These are phyloP conservation scores for Mastomys natalensis DNA, from an alignment of 2,113 vertebrate species.

Conservation along the genomic window DNA sequence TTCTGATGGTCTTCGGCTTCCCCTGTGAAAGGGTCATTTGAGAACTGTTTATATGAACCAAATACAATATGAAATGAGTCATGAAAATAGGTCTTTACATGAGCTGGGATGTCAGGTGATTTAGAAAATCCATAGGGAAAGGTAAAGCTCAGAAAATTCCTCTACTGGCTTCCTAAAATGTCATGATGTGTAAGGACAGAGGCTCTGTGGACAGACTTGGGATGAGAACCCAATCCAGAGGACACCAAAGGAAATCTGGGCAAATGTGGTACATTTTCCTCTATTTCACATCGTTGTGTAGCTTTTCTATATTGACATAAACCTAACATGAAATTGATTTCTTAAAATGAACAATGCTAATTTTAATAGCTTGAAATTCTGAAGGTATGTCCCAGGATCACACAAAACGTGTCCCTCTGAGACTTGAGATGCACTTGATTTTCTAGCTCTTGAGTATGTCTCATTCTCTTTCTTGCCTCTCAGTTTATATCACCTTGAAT, in stretches of 20 bases:
- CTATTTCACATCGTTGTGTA: not conserved
- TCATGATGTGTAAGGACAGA: not conserved
- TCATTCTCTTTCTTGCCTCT: not conserved
- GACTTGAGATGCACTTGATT: not conserved
- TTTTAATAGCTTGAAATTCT: constrained; percentile 42
- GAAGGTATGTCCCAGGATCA: not conserved
- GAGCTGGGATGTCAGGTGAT: not conserved
- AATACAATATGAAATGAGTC: not conserved
- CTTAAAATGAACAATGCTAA: constrained; percentile 7
- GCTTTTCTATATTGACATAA: not conserved
- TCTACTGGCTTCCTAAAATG: not conserved
- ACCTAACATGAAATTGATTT: constrained; percentile 20
- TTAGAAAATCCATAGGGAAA: not conserved
- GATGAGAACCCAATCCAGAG: not conserved
- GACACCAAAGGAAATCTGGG: not conserved
- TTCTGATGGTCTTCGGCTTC: not conserved
- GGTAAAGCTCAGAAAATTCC: not conserved
- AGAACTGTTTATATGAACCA: constrained; percentile 8
- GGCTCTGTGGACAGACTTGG: not conserved
- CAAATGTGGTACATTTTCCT: not conserved
- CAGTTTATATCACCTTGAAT: constrained; percentile 11
- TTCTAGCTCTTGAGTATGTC: not conserved
- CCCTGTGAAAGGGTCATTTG: not conserved
- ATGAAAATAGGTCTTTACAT: not conserved
- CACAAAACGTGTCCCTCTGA: constrained; percentile 42